Evolutionary conservation across 92 coral and sea anemone species (phyloP).

Genomic region (Zoanthus gigantus): DNA sequence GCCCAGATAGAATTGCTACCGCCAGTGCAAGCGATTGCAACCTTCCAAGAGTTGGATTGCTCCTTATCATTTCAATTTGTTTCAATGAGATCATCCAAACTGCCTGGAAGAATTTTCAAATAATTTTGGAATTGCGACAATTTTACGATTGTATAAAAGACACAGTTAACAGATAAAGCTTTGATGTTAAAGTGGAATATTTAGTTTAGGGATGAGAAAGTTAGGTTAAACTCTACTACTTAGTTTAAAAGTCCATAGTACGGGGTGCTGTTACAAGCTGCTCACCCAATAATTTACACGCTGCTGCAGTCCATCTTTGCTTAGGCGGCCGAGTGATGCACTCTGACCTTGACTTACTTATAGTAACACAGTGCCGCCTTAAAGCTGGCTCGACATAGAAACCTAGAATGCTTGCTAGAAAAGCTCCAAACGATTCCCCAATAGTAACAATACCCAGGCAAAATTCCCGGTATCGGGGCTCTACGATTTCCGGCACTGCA

Average conservation of each 20-base stretch:
- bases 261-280: constrained; percentile 34
- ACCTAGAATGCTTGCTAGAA: constrained; percentile 78
- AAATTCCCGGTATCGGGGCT: constrained; percentile 83
- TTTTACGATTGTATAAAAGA: no score
- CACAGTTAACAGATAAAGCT: no score
- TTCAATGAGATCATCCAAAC: no score
- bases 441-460: constrained; percentile 77
- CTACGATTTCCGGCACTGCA: constrained; percentile 67
- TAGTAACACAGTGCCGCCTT: constrained; percentile 66
- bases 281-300: constrained; percentile 56
- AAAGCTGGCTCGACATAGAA: constrained; percentile 78
- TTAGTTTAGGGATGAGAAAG: no score
- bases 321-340: constrained; percentile 75
- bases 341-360: constrained; percentile 29
- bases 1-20: no score
- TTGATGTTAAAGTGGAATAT: no score
- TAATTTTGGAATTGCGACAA: no score
- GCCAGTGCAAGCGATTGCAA: no score
- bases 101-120: no score
- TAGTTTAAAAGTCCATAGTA: background rate
- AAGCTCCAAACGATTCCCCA: constrained; percentile 72
- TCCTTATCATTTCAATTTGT: no score
- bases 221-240: background rate
- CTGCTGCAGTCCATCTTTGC: constrained; percentile 70
- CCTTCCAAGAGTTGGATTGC: no score